Evolutionary conservation across 2,888 invertebrate genomes (phyloP).

Genomic region (Tenthredo amoena): DNA sequence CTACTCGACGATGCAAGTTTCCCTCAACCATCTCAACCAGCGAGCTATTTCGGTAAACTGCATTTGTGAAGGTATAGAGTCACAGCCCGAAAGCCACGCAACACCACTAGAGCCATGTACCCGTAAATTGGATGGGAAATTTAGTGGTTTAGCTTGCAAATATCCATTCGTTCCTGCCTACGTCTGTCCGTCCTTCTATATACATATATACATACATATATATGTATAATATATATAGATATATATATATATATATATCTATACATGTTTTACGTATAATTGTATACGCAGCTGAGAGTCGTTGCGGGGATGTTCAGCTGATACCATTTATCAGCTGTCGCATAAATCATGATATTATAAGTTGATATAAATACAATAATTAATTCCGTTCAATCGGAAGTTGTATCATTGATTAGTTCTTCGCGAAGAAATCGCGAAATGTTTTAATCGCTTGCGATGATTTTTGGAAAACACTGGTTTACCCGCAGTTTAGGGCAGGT

Average conservation of each 20-base stretch:
- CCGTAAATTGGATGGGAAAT: slow-evolving; percentile 76
- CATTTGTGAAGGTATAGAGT: slow-evolving; percentile 37
- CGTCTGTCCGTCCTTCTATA: slow-evolving; percentile 22
- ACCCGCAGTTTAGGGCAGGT: neutral
- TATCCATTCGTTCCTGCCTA: slow-evolving; percentile 39
- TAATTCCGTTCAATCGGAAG: neutral
- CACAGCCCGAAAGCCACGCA: slow-evolving; percentile 50
- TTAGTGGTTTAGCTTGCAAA: slow-evolving; percentile 69
- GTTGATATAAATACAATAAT: neutral
- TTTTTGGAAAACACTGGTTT: neutral
- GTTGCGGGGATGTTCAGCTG: slow-evolving; percentile 18
- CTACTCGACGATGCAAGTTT: slow-evolving; percentile 47
- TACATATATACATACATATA: neutral
- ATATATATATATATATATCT: neutral
- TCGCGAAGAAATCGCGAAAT: too few relatives aligned
- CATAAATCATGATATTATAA: neutral
- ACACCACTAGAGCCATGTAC: slow-evolving; percentile 70
- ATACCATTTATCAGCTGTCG: neutral
- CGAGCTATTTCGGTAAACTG: slow-evolving; percentile 52
- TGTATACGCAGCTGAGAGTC: neutral
- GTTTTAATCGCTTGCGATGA: neutral
- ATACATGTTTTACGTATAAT: neutral
- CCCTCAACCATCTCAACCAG: slow-evolving; percentile 51
- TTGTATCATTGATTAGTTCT: neutral
- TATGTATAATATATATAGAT: neutral